Evolutionary conservation across 2,888 invertebrate species (phyloP), one percentile per base, ranked within the genome.

Genomic region (Eupithecia insigniata): DNA sequence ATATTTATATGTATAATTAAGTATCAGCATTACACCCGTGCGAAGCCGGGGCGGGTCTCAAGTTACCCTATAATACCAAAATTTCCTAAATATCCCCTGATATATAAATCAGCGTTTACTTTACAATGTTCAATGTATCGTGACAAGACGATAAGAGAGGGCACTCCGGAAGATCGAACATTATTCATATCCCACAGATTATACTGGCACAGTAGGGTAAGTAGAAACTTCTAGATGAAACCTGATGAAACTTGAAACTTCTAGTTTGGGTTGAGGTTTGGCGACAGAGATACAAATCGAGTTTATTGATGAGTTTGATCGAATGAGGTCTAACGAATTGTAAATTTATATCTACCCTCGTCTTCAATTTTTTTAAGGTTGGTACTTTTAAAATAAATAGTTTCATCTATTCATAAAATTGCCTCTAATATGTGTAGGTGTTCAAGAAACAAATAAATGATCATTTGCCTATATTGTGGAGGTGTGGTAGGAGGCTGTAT

Each of bases 211-310:
- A 30, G 60, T 60, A 30, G 76, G 84, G 82, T 79, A 81, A 85
- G 83, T 80, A 79, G 82, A 85, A 88, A 89, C 89, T 89, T 89
- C 86, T 86, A 51, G 61, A 70, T 36, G 83, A 84, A 86, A 83
- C 78, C 75, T 83, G 61, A 70, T 36, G 83, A 84, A 86, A 83
- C 78, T 76, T 83, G 74, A 76, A 72, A 58, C 76, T 77, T 79
- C 79, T 79, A 69, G 74, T 78, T 82, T 72, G 64, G 58, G 51
- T 73, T 7, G 64, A 66, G 77, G 73, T 77, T 77, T 80, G 76
- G 65, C 10, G 43, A 34, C 32, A 46, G 18, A 16, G 18, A 30
- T 30, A 60, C 60, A 60, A 51, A n/a, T 22, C 46, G 22, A 55
- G 26, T 26, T 14, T 12, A 14, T 26, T 26, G 55, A 26, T 55